Evolutionary conservation across 2,888 invertebrate species (phyloP).

Genomic region (Drosophila imparisetae): DNA sequence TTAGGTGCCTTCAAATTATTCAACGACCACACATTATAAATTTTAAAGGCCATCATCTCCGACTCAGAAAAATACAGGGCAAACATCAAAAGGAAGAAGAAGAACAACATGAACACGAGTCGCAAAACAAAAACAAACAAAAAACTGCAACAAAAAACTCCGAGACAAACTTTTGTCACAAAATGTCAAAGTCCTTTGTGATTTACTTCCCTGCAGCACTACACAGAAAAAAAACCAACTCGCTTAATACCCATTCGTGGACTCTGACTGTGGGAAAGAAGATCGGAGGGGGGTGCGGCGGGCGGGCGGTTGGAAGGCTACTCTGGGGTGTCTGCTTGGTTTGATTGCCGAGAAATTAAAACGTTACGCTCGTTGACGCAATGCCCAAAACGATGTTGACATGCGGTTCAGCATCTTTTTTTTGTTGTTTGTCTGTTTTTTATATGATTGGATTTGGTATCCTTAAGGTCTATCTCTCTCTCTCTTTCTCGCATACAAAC

Average conservation of each 20-base stretch:
- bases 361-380: conserved; percentile 75
- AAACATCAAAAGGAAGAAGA: conserved; percentile 1
- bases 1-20: conserved; percentile 81
- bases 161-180: conserved; percentile 69
- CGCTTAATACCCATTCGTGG: conserved; percentile 34
- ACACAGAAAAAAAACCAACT: conserved; percentile 23
- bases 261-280: background rate
- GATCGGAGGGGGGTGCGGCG: background rate
- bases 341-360: conserved; percentile 79
- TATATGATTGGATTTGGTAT: conserved; percentile 24
- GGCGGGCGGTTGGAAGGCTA: background rate
- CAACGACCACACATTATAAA: conserved; percentile 84
- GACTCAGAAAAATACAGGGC: conserved; percentile 55
- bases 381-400: conserved; percentile 73
- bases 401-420: conserved; percentile 41
- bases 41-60: conserved; percentile 56
- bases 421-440: conserved; percentile 7
- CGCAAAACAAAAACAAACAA: conserved; percentile 4
- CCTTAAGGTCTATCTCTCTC: background rate
- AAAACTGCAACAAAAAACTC: conserved; percentile 8
- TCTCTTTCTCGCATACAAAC: background rate
- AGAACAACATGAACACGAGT: background rate
- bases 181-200: conserved; percentile 74
- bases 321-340: conserved; percentile 68
- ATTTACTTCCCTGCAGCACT: conserved; percentile 63